phyloP scores from a whole-genome alignment of 2,113 vertebrate species.

The Galeopterus variegatus region DNA sequence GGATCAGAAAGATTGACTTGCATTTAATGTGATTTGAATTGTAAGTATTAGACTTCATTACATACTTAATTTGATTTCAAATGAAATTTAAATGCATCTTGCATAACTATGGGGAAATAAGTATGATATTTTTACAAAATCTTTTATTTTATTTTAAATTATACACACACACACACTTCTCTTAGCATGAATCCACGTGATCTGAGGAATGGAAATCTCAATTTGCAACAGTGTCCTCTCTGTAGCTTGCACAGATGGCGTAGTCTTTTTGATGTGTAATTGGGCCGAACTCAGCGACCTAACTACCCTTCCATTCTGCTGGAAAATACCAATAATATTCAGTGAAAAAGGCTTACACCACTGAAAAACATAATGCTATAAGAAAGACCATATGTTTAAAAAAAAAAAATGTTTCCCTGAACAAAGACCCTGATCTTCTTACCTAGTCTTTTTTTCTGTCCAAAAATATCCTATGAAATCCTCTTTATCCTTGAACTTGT shows the following conservation, averaged over 20 bases:
- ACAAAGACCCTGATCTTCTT: slow-evolving; percentile 52
- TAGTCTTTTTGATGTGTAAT: slow-evolving; percentile 24
- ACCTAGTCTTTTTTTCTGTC: background rate
- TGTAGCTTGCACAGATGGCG: slow-evolving; percentile 47
- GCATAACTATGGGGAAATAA: background rate
- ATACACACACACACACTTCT: background rate
- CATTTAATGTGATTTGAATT: background rate
- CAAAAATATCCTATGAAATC: slow-evolving; percentile 23
- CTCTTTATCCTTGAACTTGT: background rate
- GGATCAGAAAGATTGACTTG: background rate
- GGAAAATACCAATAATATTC: background rate
- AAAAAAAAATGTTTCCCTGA: background rate
- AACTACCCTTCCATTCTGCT: background rate
- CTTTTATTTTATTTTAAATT: background rate
- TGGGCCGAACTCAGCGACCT: slow-evolving; percentile 56
- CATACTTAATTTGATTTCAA: background rate
- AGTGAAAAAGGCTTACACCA: slow-evolving; percentile 51
- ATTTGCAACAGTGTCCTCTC: background rate
- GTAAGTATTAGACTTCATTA: background rate
- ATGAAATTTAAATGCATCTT: background rate
- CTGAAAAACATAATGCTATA: background rate
- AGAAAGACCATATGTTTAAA: slow-evolving; percentile 58
- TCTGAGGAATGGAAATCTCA: background rate
- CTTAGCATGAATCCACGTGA: background rate
- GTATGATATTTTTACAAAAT: background rate